These are phyloP conservation scores for Sterrhoptilus dennistouni DNA, from an alignment of 2,113 vertebrate genomes.

Conservation along the genomic window DNA sequence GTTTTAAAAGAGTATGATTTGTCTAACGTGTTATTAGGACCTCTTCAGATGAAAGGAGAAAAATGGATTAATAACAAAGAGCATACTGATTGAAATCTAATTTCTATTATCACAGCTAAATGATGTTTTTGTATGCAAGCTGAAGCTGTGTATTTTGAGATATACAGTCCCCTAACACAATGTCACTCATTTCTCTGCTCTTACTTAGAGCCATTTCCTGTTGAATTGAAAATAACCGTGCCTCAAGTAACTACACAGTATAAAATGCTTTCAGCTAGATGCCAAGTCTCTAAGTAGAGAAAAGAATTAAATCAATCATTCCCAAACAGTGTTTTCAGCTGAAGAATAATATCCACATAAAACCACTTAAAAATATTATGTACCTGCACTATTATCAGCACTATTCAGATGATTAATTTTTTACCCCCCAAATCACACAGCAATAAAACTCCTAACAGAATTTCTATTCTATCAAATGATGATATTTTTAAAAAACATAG, in stretches of 20 bases:
- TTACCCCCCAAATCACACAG: background rate
- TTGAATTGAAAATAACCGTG: background rate
- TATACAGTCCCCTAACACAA: background rate
- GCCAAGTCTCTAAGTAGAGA: background rate
- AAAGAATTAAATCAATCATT: background rate
- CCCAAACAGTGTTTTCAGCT: background rate
- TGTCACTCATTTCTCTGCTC: background rate
- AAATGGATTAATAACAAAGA: slow-evolving; percentile 66
- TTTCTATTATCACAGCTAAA: slow-evolving; percentile 66
- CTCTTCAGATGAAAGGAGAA: slow-evolving; percentile 51
- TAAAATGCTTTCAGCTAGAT: background rate
- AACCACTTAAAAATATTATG: background rate
- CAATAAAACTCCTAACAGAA: background rate
- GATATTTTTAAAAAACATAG: background rate
- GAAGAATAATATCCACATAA: background rate
- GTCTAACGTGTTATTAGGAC: slow-evolving; percentile 51
- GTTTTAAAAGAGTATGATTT: slow-evolving; percentile 37
- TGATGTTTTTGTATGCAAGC: slow-evolving; percentile 9
- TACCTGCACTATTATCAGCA: background rate
- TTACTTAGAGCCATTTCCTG: background rate
- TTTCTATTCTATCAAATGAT: background rate
- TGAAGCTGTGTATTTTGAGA: background rate
- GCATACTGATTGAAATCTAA: slow-evolving; percentile 64
- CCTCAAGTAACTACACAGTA: background rate
- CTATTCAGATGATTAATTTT: background rate